Evolutionary conservation across 2,113 vertebrate species (phyloP).

Genomic region (Nipponia nippon): DNA sequence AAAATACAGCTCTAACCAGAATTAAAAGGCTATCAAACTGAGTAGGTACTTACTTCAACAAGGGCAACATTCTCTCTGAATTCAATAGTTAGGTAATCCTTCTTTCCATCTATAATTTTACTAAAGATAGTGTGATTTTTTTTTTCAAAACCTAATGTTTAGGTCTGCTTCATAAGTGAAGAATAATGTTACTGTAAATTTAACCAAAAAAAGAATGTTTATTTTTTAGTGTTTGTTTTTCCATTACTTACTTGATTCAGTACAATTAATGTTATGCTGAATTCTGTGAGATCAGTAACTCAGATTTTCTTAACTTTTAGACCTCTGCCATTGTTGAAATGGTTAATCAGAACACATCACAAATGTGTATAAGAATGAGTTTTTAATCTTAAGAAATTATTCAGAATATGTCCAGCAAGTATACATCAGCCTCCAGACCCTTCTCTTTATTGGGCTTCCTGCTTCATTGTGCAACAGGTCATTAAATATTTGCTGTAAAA

Average conservation of each 20-base stretch:
- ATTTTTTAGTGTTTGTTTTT: neutral
- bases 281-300: neutral
- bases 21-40: neutral
- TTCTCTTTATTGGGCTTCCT: neutral
- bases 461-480: neutral
- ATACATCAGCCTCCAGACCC: fast-evolving
- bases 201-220: neutral
- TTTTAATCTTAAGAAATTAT: neutral
- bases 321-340: neutral
- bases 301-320: neutral
- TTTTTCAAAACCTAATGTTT: neutral
- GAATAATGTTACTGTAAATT: neutral
- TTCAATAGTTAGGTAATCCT: neutral
- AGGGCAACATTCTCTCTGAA: neutral
- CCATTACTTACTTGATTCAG: neutral
- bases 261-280: neutral
- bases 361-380: neutral
- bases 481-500: neutral
- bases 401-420: neutral
- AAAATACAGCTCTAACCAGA: neutral
- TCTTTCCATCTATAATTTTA: neutral
- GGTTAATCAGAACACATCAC: neutral
- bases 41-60: neutral
- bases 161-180: neutral
- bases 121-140: neutral